Evolutionary conservation across 2,888 invertebrate species (phyloP).

Genomic region (Phyto melanocephala): DNA sequence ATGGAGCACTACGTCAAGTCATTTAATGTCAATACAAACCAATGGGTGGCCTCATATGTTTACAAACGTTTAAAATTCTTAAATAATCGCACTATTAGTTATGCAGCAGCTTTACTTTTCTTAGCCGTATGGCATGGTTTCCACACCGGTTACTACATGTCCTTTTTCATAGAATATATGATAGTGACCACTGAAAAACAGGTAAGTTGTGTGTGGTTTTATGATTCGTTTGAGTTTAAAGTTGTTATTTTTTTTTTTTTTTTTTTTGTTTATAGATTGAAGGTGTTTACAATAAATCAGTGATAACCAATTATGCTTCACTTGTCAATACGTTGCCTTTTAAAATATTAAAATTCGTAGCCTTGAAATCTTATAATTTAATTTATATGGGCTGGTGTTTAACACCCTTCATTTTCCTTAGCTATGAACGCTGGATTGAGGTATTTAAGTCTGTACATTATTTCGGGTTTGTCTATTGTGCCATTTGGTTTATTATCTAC

Average conservation of each 20-base stretch:
- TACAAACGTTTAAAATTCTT: slow-evolving; percentile 96
- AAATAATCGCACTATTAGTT: slow-evolving; percentile 89
- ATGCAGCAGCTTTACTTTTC: slow-evolving; percentile 89
- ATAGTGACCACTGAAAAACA: slow-evolving; percentile 92
- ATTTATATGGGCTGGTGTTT: slow-evolving; percentile 92
- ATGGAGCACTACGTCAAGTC: slow-evolving; percentile 93
- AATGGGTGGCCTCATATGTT: slow-evolving; percentile 95
- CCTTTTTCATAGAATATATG: slow-evolving; percentile 94
- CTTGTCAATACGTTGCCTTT: slow-evolving; percentile 69
- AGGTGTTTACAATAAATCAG: slow-evolving; percentile 68
- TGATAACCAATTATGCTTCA: slow-evolving; percentile 70
- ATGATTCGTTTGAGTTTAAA: too few relatives aligned
- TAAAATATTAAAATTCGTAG: slow-evolving; percentile 80
- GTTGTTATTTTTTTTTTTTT: background rate
- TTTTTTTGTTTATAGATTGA: slow-evolving; percentile 68
- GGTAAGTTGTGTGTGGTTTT: slow-evolving; percentile 79
- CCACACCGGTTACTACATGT: slow-evolving; percentile 95
- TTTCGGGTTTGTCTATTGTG: slow-evolving; percentile 84
- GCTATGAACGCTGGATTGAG: slow-evolving; percentile 84
- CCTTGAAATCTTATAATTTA: slow-evolving; percentile 86
- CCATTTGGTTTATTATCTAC: slow-evolving; percentile 80
- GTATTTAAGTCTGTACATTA: slow-evolving; percentile 84
- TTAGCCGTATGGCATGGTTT: slow-evolving; percentile 98
- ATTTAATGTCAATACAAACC: slow-evolving; percentile 97
- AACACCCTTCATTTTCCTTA: slow-evolving; percentile 86